Evolutionary conservation across 2,888 invertebrate species (phyloP).

Genomic region (Ectobius pallidus): DNA sequence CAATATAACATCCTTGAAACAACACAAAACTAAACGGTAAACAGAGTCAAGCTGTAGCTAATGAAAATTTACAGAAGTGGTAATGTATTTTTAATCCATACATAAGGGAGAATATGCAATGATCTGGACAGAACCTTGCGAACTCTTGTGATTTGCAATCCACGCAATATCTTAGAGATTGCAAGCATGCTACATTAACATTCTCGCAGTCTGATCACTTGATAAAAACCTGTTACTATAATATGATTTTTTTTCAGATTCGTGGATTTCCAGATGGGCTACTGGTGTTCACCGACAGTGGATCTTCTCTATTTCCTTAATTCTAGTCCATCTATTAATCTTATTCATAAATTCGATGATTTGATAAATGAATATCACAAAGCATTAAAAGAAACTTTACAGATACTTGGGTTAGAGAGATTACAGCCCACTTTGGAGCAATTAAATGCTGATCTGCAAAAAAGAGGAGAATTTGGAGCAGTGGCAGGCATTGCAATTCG

Average conservation of each 20-base stretch:
- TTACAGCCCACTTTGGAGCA: neutral
- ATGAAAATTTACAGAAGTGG: too few relatives aligned
- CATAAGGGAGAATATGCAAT: too few relatives aligned
- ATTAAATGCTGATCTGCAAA: neutral
- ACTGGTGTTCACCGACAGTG: neutral
- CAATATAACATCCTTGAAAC: too few relatives aligned
- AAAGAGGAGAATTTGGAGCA: neutral
- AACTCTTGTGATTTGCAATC: too few relatives aligned
- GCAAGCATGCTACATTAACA: too few relatives aligned
- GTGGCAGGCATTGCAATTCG: neutral
- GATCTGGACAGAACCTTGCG: too few relatives aligned
- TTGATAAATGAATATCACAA: neutral
- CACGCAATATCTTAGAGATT: too few relatives aligned
- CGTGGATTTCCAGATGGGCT: neutral
- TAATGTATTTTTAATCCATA: too few relatives aligned
- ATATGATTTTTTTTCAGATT: neutral
- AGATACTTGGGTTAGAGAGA: neutral
- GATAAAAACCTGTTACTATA: too few relatives aligned
- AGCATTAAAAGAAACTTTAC: neutral
- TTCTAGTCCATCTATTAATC: neutral
- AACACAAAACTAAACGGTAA: too few relatives aligned
- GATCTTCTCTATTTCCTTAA: slow-evolving; percentile 1
- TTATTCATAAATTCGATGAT: neutral
- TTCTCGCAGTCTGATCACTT: too few relatives aligned
- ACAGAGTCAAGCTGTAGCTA: too few relatives aligned